Evolutionary conservation across 2,113 vertebrate genomes (phyloP), one percentile per base, ranked within the genome.

Genomic region (Oreotrochilus melanogaster): DNA sequence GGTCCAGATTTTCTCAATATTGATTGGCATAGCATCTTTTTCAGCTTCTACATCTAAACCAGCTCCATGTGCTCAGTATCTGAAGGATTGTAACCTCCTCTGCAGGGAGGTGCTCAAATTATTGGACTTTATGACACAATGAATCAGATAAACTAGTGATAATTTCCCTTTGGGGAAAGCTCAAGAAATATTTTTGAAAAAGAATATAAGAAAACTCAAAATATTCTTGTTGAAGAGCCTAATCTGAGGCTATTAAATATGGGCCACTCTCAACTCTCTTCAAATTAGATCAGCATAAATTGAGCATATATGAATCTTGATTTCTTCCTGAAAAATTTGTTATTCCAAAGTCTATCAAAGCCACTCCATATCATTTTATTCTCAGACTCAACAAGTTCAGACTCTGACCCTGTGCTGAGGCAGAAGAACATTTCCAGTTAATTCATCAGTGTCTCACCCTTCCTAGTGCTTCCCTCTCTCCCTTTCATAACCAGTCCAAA

Each of bases 281-380:
- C 91, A 92, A 91, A 93, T 76, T 79, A 70, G 60, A 95, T 86
- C 42, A 66, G 9, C 66, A 83, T 83, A 86, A 92, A 83, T 88
- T 70, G 88, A 86, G 27, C 35, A 70, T 65, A 88, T 86, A 93
- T 76, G 23, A 83, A 80, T 86, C 54, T 76, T 54, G 58, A 86
- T 86, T 95, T 95, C 31, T 80, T 90, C 67, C 71, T 80, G 54
- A 93, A 76, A 35, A 42, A 27, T 69, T 64, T 90, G 27, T 73
- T 93, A 71, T 35, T 83, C 12, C 27, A 54, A 67, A 86, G 19
- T 37, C 78, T 62, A 10, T 7, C 33, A 47, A 89, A 93, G 64
- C 43, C n/a, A 89, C 33, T 88, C 42, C 11, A n/a, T 31, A 31
- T 50, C 50, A 8, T 87, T 91, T 56, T 27, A 53, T 42, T 75